Base-by-base conservation (phyloP, 1,140 invertebrate species). In the Luehdorfia chinensis region DNA sequence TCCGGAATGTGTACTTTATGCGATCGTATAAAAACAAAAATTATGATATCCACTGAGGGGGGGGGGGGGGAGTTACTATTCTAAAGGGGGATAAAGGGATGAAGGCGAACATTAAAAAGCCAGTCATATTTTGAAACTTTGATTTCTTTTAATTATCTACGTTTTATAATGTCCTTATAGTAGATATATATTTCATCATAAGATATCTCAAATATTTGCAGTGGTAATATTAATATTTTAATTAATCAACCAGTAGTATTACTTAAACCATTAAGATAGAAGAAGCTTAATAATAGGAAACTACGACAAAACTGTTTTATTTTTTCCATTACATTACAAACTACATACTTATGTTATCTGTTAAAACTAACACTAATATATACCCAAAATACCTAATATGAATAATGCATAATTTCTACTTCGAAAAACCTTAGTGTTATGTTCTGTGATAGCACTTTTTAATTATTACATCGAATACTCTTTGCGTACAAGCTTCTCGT, bases 91-190 rank as follows among this genome's bases (percentile, higher is more conserved):
- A 30, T 16, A 54, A 63, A n/a, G n/a, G 65, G 71, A 47, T 54
- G 9, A 44, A 55, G 39, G 46, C 55, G 54, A 69, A 66, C 74
- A 87, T 85, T 87, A 81, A 88, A 88, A 87, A 84, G 76, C 81
- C 73, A 81, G 67, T 75, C 32, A 41, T 83, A 77, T 83, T 80
- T 84, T 88, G 75, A 84, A 79, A 75, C 79, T 87, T 84, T 84
- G 83, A 87, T 81, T 87, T 87, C 85, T 87, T 84, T 87, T 87
- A 84, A 85, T 88, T 88, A 87, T 87, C 87, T 88, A 88, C 85
- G 84, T 79, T 87, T 84, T 78, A 88, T 87, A 87, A 87, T 88
- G 84, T 85, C 76, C 84, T 87, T 87, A 87, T 78, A 86, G 84
- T 88, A 88, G 79, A 87, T 87, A 88, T 88, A 87, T 87, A 84